These are phyloP conservation scores for Drosophila rubida DNA, from an alignment of 2,888 invertebrate species.

Conservation along the genomic window DNA sequence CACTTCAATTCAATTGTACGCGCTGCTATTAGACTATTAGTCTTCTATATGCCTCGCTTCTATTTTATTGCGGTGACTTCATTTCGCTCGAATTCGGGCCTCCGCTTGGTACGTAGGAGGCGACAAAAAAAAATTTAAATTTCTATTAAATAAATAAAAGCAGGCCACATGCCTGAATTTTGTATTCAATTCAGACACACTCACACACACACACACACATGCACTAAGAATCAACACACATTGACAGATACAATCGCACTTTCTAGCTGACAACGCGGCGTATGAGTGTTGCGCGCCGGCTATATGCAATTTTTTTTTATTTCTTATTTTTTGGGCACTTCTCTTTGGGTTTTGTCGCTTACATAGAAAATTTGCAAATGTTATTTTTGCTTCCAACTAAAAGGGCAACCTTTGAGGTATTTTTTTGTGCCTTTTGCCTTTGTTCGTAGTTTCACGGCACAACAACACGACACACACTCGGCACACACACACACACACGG, in stretches of 20 bases:
- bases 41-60: constrained; percentile 2
- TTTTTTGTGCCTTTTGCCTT: constrained; percentile 41
- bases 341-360: constrained; percentile 25
- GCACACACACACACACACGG: constrained; percentile 26
- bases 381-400: constrained; percentile 22
- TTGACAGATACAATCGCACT: constrained; percentile 54
- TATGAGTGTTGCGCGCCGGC: constrained; percentile 53
- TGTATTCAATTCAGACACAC: constrained; percentile 51
- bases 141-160: constrained; percentile 74
- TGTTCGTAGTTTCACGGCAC: constrained; percentile 40
- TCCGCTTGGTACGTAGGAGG: constrained; percentile 42
- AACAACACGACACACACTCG: constrained; percentile 31
- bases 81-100: constrained; percentile 50
- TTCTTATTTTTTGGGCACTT: constrained; percentile 19
- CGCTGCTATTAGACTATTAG: constrained; percentile 12
- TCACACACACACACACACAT: constrained; percentile 35
- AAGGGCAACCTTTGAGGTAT: constrained; percentile 42
- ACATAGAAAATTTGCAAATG: constrained; percentile 41
- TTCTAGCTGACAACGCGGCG: constrained; percentile 63
- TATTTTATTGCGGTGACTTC: constrained; percentile 48
- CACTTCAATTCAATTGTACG: constrained; percentile 45
- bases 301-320: too few species aligned
- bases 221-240: constrained; percentile 27
- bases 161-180: constrained; percentile 53
- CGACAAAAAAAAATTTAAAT: constrained; percentile 59